Conservation (phyloP, 2,797 vertebrate species). For the Anas bernieri region DNA sequence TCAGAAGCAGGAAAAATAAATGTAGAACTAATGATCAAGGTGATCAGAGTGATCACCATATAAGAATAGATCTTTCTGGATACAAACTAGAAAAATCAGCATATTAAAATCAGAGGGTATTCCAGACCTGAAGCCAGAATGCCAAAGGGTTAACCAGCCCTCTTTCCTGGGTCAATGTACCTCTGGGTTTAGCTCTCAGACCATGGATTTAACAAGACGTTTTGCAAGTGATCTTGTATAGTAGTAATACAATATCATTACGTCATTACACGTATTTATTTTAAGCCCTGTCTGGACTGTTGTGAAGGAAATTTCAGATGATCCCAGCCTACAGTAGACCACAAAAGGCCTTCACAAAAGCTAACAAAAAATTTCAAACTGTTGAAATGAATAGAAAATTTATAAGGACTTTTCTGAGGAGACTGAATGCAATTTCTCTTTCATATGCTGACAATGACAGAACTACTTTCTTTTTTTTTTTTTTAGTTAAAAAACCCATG, state of each 20-base stretch:
- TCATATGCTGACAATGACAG: neutral
- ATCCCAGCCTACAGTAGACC: neutral
- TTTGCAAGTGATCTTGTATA: slow-evolving; percentile 3
- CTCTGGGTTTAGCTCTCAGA: slow-evolving; percentile 18
- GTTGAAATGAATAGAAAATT: neutral
- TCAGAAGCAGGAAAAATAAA: neutral
- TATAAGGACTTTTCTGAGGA: neutral
- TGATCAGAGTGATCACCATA: neutral
- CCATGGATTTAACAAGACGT: neutral
- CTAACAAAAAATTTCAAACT: neutral
- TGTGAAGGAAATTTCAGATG: neutral
- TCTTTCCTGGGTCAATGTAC: neutral
- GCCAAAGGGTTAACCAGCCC: neutral
- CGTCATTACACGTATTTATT: neutral
- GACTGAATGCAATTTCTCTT: neutral
- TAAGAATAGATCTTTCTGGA: neutral
- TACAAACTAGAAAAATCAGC: neutral
- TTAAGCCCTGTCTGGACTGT: neutral
- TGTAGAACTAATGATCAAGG: neutral
- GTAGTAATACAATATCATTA: neutral
- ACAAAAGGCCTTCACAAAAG: neutral
- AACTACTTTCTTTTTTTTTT: neutral
- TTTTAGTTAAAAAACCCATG: neutral
- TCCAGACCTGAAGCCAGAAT: neutral
- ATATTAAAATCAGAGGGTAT: neutral